Conservation (phyloP, 2,797 vertebrate species). For the Sebastes aleutianus region DNA sequence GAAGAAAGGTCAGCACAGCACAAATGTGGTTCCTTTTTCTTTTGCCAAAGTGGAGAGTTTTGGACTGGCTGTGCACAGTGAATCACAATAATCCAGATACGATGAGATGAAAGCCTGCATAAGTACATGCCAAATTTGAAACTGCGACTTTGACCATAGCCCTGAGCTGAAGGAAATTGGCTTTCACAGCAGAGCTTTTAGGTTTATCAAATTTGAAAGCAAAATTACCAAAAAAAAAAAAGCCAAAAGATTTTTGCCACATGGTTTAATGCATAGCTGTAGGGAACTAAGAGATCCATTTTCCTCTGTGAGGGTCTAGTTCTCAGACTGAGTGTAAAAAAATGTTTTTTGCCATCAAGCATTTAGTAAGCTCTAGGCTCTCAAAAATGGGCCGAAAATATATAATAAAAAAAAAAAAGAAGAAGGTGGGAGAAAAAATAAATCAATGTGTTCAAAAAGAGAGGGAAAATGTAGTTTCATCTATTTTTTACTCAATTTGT, state of each 20-base stretch:
- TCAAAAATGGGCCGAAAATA: background rate
- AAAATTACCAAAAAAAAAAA: constrained; percentile 7
- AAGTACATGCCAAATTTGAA: constrained; percentile 32
- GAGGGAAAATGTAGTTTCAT: background rate
- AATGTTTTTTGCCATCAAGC: background rate
- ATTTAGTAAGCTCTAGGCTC: background rate
- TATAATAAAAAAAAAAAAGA: background rate
- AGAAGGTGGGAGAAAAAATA: background rate
- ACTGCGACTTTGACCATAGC: constrained; percentile 41
- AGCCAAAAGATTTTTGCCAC: constrained; percentile 1
- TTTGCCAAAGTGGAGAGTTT: constrained; percentile 7
- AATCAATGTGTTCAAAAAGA: background rate
- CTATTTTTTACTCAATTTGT: background rate
- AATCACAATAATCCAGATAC: constrained; percentile 40
- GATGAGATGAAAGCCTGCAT: constrained; percentile 31
- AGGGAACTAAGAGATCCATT: background rate
- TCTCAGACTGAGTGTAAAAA: background rate
- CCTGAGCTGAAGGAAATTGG: constrained; percentile 45
- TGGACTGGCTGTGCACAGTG: background rate
- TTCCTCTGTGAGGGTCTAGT: background rate
- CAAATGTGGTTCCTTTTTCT: background rate
- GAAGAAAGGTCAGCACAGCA: background rate
- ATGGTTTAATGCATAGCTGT: background rate
- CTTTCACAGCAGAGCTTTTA: constrained; percentile 56
- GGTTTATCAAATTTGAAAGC: constrained; percentile 49